Evolutionary conservation across 2,888 invertebrate species (phyloP).

Genomic region (Melanotus villosus): DNA sequence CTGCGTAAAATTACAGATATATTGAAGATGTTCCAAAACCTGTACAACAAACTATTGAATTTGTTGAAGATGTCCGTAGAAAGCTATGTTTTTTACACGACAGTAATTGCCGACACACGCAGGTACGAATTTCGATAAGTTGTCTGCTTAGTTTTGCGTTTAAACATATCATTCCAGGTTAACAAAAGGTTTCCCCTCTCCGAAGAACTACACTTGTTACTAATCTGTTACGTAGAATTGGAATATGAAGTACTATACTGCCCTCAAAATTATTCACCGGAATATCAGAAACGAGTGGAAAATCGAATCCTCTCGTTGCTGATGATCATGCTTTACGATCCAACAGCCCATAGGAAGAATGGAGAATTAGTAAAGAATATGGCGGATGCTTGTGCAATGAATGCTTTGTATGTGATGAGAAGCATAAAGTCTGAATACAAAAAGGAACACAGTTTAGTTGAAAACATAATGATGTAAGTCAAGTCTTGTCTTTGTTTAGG

Average conservation of each 20-base stretch:
- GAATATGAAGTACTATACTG: slow-evolving; percentile 57
- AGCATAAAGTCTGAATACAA: slow-evolving; percentile 27
- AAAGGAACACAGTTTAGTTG: slow-evolving; percentile 17
- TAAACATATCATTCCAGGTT: background rate
- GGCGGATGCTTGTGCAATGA: slow-evolving; percentile 30
- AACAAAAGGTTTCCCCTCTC: background rate
- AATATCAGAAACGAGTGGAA: slow-evolving; percentile 50
- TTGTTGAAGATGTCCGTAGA: slow-evolving; percentile 47
- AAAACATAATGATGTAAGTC: slow-evolving; percentile 39
- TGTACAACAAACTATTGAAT: slow-evolving; percentile 42
- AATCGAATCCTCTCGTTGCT: slow-evolving; percentile 42
- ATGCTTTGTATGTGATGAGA: slow-evolving; percentile 27
- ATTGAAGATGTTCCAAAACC: slow-evolving; percentile 47
- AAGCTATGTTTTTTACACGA: slow-evolving; percentile 49
- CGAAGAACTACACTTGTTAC: slow-evolving; percentile 33
- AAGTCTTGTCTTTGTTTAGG: background rate
- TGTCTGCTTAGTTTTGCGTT: no score
- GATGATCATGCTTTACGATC: slow-evolving; percentile 37
- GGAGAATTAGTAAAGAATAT: background rate
- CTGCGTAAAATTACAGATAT: slow-evolving; percentile 48
- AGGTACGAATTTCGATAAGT: slow-evolving; percentile 36
- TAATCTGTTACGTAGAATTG: slow-evolving; percentile 57
- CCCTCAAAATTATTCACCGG: slow-evolving; percentile 38
- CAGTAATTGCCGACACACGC: slow-evolving; percentile 42
- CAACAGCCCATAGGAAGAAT: background rate